Conservation (phyloP, 2,888 invertebrate genomes). For the Pasiphila rectangulata region DNA sequence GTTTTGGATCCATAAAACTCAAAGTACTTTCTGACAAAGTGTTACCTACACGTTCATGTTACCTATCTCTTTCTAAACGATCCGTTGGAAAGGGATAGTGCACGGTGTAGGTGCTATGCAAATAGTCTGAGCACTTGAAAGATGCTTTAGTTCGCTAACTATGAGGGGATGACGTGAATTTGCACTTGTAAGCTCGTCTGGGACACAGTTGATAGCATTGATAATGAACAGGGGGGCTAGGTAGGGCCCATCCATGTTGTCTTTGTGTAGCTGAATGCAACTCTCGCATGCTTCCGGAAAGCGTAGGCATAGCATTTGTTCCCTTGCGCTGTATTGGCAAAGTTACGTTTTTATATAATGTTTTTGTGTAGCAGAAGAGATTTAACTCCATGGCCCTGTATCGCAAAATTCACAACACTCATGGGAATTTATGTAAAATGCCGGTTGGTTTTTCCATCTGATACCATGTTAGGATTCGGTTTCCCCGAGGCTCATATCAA, state of each 20-base stretch:
- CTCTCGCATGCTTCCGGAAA: conserved; percentile 1
- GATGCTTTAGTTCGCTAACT: conserved; percentile 51
- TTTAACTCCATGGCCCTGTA: no score
- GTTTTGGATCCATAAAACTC: neutral
- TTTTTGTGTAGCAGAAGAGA: neutral
- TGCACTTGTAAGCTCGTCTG: conserved; percentile 31
- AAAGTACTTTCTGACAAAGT: conserved; percentile 5
- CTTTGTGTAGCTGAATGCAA: conserved; percentile 1
- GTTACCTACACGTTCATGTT: conserved; percentile 5
- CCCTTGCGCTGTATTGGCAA: neutral
- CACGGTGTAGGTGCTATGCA: conserved; percentile 39
- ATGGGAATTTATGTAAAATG: no score
- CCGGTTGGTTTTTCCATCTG: neutral
- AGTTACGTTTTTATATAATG: neutral
- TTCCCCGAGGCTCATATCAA: neutral
- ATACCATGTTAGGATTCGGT: neutral
- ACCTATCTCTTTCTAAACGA: conserved; percentile 14
- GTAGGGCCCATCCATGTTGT: conserved; percentile 5
- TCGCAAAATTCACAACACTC: neutral
- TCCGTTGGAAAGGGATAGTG: conserved; percentile 21
- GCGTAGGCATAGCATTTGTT: neutral
- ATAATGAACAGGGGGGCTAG: conserved; percentile 20
- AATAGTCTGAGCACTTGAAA: conserved; percentile 47
- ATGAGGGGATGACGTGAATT: conserved; percentile 48
- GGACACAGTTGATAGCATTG: conserved; percentile 17